phyloP scores from a whole-genome alignment of 1,140 invertebrate species.

The Heliconius hermathena region DNA sequence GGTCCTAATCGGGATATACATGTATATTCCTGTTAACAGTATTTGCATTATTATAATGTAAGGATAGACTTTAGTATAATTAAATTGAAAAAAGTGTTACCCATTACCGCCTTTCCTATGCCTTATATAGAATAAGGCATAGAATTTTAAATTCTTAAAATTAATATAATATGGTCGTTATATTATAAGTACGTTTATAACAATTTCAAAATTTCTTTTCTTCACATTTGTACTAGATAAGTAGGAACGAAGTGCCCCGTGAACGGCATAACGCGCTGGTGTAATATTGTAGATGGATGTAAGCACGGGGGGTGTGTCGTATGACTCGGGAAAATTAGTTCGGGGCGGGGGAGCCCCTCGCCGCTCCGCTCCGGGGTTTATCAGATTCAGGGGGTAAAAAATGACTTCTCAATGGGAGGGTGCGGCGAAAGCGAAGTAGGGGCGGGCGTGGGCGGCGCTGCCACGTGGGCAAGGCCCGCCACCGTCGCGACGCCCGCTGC shows the following conservation, averaged over 20 bases:
- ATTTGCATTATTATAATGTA: no score
- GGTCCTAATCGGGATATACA: no score
- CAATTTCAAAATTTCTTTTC: constrained; percentile 69
- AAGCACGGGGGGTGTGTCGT: constrained; percentile 80
- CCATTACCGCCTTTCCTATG: no score
- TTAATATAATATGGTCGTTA: background rate
- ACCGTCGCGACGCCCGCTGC: constrained; percentile 55
- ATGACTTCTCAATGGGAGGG: constrained; percentile 81
- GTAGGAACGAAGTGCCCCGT: constrained; percentile 73
- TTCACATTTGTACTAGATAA: constrained; percentile 67
- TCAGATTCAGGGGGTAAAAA: constrained; percentile 80
- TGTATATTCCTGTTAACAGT: no score
- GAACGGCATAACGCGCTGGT: constrained; percentile 77
- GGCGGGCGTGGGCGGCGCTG: constrained; percentile 71
- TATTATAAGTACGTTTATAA: constrained; percentile 14
- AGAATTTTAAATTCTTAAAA: no score
- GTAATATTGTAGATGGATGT: constrained; percentile 81
- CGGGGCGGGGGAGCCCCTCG: constrained; percentile 76
- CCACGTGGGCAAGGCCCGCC: constrained; percentile 64
- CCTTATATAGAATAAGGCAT: no score
- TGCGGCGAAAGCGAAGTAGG: constrained; percentile 59
- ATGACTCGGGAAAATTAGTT: constrained; percentile 81
- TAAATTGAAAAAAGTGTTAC: no score
- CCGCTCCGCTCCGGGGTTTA: constrained; percentile 65
- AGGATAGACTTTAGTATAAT: no score